Evolutionary conservation across 2,797 vertebrate species (phyloP).

Genomic region (Threskiornis aethiopicus): DNA sequence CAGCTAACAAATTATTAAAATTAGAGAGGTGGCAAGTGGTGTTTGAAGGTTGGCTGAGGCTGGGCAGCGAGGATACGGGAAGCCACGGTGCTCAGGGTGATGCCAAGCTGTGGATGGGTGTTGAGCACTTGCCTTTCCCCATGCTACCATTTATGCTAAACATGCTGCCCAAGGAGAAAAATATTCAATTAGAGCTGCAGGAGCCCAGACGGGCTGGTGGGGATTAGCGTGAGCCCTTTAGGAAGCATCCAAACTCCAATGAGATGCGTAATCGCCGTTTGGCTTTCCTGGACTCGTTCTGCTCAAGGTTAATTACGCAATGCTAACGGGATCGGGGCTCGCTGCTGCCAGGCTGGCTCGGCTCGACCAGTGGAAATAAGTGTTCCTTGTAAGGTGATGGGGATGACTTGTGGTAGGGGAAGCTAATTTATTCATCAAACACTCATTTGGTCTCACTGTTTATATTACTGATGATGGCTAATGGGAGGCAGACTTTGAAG

Average conservation of each 20-base stretch:
- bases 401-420: neutral
- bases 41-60: neutral
- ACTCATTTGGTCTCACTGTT: neutral
- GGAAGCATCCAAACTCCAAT: neutral
- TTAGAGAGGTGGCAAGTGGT: neutral
- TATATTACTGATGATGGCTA: neutral
- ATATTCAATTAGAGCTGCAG: neutral
- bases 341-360: neutral
- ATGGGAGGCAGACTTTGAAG: neutral
- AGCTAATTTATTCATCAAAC: neutral
- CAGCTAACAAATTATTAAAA: neutral
- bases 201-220: neutral
- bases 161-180: neutral
- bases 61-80: neutral
- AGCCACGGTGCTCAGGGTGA: neutral
- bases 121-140: neutral
- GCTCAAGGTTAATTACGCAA: neutral
- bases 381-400: neutral
- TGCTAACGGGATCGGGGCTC: accelerated
- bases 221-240: neutral
- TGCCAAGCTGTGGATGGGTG: neutral
- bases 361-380: neutral
- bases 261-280: neutral
- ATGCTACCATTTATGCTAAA: neutral
- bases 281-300: neutral